Evolutionary conservation across 2,888 invertebrate genomes (phyloP), one percentile per base, ranked within the genome.

Genomic region (Colletes collaris): DNA sequence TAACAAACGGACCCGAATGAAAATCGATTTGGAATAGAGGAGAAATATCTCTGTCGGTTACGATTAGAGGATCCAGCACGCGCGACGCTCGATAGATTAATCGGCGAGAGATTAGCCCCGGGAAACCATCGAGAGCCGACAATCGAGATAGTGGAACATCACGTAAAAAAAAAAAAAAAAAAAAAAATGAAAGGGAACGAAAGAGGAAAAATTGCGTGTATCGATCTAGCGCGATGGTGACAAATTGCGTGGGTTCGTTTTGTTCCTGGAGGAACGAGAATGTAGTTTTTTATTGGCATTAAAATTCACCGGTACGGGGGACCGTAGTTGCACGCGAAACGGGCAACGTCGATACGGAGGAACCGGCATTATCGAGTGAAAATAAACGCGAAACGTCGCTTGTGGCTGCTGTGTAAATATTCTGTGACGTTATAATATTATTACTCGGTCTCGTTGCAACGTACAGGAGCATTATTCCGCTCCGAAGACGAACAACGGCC

Each of bases 201-300:
- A n/a, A 50, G 44, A 35, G 46, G 59, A 52, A 19, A 75, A 64
- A 75, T 62, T 53, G 65, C 69, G 59, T 63, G 71, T 58, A 79
- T 79, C 73, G 84, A 79, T 79, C 76, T 82, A 72, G n/a, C 52
- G 46, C 65, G 52, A 75, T 74, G 66, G 73, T 86, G 86, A 86
- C 79, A 86, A 86, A 86, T 81, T 69, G 76, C 78, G 66, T 60
- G 46, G 78, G 75, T 72, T 74, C 64, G 65, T 78, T 80, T 77
- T 74, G 81, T 77, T 74, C 68, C 74, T 81, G 62, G 65, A 70
- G 58, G 35, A 63, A n/a, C 64, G 65, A 69, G 55, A 60, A 68
- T 74, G 70, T 80, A 73, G 65, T 84, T 27, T 84, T 84, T 84
- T 79, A 75, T 79, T 55, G 68, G 35, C 40, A 56, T n/a, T 49